A percentile compares a stretch with the other conserved stretches of the same genome.
Evolutionary conservation across 2,888 invertebrate genomes (phyloP).

Genomic region (Oxyscelio sp.): DNA sequence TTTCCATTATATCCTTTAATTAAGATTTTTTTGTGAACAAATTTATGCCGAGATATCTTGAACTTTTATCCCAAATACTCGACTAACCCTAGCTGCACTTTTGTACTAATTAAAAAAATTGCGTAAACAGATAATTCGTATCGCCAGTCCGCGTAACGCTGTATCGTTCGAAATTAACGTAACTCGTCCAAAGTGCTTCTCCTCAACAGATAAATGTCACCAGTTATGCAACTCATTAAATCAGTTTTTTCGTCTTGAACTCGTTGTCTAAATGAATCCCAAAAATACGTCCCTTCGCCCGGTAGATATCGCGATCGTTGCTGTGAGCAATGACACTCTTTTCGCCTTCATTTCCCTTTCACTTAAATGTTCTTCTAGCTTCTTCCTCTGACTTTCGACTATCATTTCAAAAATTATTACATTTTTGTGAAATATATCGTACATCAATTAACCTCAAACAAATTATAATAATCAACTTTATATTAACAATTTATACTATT

Average conservation of each 20-base stretch:
- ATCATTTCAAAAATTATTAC: too few relatives aligned
- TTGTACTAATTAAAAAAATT: conserved; percentile 11
- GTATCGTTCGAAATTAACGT: conserved; percentile 36
- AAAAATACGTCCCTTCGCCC: conserved; percentile 14
- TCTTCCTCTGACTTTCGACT: conserved; percentile 59
- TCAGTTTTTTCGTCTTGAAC: not conserved
- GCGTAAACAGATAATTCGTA: conserved; percentile 37
- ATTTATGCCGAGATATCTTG: not conserved
- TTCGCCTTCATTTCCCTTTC: conserved; percentile 65
- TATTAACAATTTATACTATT: too few relatives aligned
- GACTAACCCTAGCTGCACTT: conserved; percentile 1
- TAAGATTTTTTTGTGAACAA: not conserved
- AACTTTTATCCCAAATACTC: not conserved
- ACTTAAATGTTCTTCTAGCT: conserved; percentile 34
- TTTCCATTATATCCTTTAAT: conserved; percentile 4
- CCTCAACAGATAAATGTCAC: conserved; percentile 14
- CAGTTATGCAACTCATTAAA: conserved; percentile 13
- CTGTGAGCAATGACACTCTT: conserved; percentile 57
- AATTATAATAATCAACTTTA: too few relatives aligned
- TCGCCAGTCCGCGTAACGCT: conserved; percentile 5
- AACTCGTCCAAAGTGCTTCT: conserved; percentile 38
- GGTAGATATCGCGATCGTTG: not conserved
- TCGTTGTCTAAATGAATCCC: not conserved
- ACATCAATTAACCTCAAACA: too few relatives aligned
- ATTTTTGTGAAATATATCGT: too few relatives aligned